Evolutionary conservation across 2,888 invertebrate genomes (phyloP), one percentile per base, ranked within the genome.

Genomic region (Drosophila parthenogenetica): DNA sequence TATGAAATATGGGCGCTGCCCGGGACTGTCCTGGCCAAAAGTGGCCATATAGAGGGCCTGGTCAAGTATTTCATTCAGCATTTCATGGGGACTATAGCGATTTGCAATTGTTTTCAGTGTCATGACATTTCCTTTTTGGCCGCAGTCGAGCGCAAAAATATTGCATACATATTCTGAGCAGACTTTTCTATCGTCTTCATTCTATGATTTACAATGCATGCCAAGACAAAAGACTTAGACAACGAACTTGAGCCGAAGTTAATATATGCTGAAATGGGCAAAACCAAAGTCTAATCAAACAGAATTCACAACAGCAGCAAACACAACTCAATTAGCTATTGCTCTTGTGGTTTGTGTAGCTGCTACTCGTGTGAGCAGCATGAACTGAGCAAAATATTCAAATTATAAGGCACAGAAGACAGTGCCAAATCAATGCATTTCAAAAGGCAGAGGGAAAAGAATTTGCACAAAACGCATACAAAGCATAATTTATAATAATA

Each of bases 401-500:
- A 69, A 76, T 75, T 62, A 62, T 39, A 54, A 45, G 45, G 19
- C 43, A 14, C n/a, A 17, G 40, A 25, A 16, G 50, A 32, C 39
- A 50, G 50, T 42, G 58, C 50, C 60, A 77, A 67, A 81, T 78
- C 81, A 81, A 81, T 78, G 78, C 62, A 68, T 68, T 73, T 64
- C 37, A 73, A 79, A 79, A 73, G 70, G 58, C 37, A 64, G 45
- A 69, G 57, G 45, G 43, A 22, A 10, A 39, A 13, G 22, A 25
- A 35, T 46, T 39, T 50, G 14, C 17, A 59, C 43, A 69, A 61
- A 77, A 77, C 68, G 53, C 68, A 78, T 49, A 60, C 79, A 89
- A 88, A 90, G 77, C 89, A 89, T 89, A 88, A 90, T 88, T 88
- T 88, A 90, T 87, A 88, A 90, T 88, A 88, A 88, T 88, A 83